phyloP scores from a whole-genome alignment of 2,888 invertebrate genomes.

The Pomacea canaliculata region DNA sequence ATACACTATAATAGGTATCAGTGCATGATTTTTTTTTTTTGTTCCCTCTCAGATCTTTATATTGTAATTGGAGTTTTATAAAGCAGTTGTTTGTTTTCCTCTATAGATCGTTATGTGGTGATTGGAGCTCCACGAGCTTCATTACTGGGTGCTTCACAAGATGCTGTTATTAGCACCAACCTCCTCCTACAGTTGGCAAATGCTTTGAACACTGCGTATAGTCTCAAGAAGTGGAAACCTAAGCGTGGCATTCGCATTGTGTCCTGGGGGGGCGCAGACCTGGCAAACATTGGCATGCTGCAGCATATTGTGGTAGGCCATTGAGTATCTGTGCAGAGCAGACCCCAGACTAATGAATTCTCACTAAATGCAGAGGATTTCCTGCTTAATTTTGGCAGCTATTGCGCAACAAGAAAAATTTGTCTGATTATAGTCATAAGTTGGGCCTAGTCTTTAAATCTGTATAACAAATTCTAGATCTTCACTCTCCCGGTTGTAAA shows the following conservation, averaged over 20 bases:
- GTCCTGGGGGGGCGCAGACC: constrained; percentile 48
- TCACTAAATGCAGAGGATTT: too few species aligned
- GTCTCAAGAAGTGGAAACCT: constrained; percentile 46
- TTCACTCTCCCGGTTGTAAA: too few species aligned
- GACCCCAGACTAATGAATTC: too few species aligned
- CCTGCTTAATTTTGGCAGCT: too few species aligned
- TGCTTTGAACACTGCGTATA: constrained; percentile 39
- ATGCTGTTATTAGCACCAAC: constrained; percentile 40
- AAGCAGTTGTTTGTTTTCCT: neutral
- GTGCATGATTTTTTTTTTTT: too few species aligned
- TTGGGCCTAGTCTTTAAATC: too few species aligned
- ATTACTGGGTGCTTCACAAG: constrained; percentile 28
- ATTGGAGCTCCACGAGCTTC: constrained; percentile 45
- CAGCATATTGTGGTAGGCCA: constrained; percentile 35
- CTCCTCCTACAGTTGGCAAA: constrained; percentile 45
- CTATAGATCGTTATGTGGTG: constrained; percentile 48
- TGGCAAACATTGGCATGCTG: constrained; percentile 40
- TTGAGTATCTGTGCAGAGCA: constrained; percentile 1
- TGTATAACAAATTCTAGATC: too few species aligned
- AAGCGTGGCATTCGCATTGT: constrained; percentile 45
- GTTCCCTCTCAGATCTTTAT: too few species aligned
- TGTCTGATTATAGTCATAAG: too few species aligned
- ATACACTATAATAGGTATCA: too few species aligned
- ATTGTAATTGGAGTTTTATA: too few species aligned
- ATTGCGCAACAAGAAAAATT: too few species aligned